Evolutionary conservation across 2,888 invertebrate genomes (phyloP), one percentile per base, ranked within the genome.

Genomic region (Choreutis nemorana): DNA sequence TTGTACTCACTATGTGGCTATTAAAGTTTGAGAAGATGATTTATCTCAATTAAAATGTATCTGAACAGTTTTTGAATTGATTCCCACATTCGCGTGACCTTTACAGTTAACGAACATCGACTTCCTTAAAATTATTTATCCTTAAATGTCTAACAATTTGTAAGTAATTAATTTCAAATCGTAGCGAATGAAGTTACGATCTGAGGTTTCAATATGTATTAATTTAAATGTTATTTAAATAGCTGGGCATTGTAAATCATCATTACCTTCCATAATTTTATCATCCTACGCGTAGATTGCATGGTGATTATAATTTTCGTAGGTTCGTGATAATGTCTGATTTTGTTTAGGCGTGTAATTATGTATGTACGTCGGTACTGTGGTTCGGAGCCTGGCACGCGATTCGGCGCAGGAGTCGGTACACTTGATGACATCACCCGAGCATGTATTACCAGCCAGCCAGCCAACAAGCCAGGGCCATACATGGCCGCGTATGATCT

Each of bases 401-500:
- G 40, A 48, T 41, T 26, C 12, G 12, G 14, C 26, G 26, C 12
- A 11, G 15, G 8, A 6, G 18, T 27, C 18, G 7, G 30, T 9
- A 6, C 14, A 23, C 23, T 23, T 30, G 9, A 75, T 75, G 75
- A 72, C 72, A 72, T 77, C 77, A 75, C 55, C 67, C 54, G 53
- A 63, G 56, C 60, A 52, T 52, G 59, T 60, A 58, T 55, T 49
- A 55, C 55, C 52, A 56, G 45, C 51, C 13, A 6, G 23, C 23
- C 7, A 24, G 26, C n/a, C n/a, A n/a, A n/a, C n/a, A n/a, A n/a
- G n/a, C n/a, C n/a, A n/a, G n/a, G n/a, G n/a, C 77, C 77, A 56
- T 73, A 77, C 65, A 72, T 66, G 75, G 77, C 55, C 55, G 58
- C 48, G 61, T 67, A 72, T 73, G 71, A 72, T 72, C 61, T 66